A percentile compares a stretch with the other conserved stretches of the same genome.
Conservation (phyloP, 2,797 vertebrate genomes). For the Cynodonichthys magdalenae region DNA sequence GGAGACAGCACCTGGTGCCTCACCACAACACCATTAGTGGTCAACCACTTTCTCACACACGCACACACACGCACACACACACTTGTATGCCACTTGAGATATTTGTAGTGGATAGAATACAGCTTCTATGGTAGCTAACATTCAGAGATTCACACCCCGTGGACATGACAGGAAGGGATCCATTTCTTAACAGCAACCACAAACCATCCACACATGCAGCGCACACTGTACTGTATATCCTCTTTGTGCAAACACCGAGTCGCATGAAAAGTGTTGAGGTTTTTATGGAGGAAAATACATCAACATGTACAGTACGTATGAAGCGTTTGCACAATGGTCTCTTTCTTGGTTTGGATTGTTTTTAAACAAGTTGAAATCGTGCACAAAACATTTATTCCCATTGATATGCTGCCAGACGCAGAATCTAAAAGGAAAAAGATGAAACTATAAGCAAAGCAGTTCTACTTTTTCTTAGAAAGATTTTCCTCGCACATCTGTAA, state of each 20-base stretch:
- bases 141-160: conserved; percentile 69
- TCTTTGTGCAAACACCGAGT: conserved; percentile 17
- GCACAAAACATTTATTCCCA: conserved; percentile 26
- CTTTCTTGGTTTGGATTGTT: conserved; percentile 15
- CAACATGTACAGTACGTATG: not conserved
- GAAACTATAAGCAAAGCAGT: conserved; percentile 42
- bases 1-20: conserved; percentile 74
- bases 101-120: conserved; percentile 65
- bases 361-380: conserved; percentile 13
- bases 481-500: conserved; percentile 63
- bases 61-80: conserved; percentile 17
- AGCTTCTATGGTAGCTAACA: conserved; percentile 50
- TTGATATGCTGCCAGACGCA: conserved; percentile 29
- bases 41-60: conserved; percentile 53
- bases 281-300: conserved; percentile 13
- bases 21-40: conserved; percentile 67
- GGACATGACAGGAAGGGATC: conserved; percentile 78
- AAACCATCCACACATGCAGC: conserved; percentile 65
- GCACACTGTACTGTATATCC: conserved; percentile 27
- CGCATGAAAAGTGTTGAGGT: conserved; percentile 18
- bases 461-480: conserved; percentile 35
- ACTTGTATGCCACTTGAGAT: conserved; percentile 41
- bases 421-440: conserved; percentile 41
- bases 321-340: not conserved
- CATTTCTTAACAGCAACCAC: conserved; percentile 82